Base-by-base conservation (phyloP, 1,140 invertebrate genomes). In the Drosophila azteca region DNA sequence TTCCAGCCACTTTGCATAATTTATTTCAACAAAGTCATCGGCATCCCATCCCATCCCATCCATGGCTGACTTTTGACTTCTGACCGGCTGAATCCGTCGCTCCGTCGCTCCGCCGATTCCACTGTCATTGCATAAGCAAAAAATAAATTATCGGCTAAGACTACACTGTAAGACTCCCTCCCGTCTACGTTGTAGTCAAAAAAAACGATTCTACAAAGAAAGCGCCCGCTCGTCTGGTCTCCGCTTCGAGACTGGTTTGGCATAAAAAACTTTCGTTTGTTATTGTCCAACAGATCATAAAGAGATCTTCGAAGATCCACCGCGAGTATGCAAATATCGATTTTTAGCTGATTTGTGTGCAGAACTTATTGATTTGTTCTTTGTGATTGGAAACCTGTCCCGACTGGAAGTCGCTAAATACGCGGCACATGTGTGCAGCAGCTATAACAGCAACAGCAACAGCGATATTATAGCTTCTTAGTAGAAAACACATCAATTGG, bases 221-320 rank as follows among this genome's bases (percentile, higher is more conserved):
- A 69, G 66, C 50, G 9, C 24, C 8, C 31, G 8, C 31, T 31
- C 29, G 29, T 31, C 29, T 7, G 7, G 6, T 31, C 31, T 35
- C 24, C 24, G 29, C 22, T 46, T 5, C 20, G 35, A 35, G 63
- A 69, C 66, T 57, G 66, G 66, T 69, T 69, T 69, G 64, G 44
- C 64, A 41, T 31, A 55, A 64, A 69, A 65, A 69, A 69, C 66
- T 69, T 69, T 69, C 66, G 64, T 69, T 69, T 69, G 44, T 57
- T 69, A 35, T 69, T 69, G 64, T 17, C 64, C 66, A 65, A 52
- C 64, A 45, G 62, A 26, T 39, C 64, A 68, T 69, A 69, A 58
- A 68, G 66, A 69, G 48, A 44, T 68, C 48, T 35, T 17, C 26
- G 7, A 7, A 20, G 51, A 31, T 31, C 29, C 8, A 31, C 29